Evolutionary conservation across 35 echinoderm and acorn worm species (phyloP).

Genomic region (Eucidaris tribuloides): DNA sequence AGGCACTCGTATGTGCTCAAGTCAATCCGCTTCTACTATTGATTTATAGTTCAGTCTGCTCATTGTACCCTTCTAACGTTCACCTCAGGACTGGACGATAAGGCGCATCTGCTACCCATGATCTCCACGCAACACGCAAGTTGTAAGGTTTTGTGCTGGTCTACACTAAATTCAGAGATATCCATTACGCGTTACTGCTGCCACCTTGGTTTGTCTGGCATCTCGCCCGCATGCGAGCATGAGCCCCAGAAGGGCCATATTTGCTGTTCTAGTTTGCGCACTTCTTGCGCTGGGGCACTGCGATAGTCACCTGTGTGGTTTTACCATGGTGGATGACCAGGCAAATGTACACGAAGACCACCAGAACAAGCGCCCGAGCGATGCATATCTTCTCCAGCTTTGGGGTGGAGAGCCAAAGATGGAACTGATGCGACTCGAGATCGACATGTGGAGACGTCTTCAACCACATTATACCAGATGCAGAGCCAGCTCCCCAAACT

Average conservation of each 20-base stretch:
- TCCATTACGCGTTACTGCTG: conserved; percentile 77
- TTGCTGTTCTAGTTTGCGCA: conserved; percentile 46
- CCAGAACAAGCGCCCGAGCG: conserved; percentile 46
- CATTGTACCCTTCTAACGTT: conserved; percentile 41
- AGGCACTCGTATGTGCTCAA: conserved; percentile 83
- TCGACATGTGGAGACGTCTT: conserved; percentile 35
- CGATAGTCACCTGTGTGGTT: conserved; percentile 64
- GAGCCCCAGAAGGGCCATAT: conserved; percentile 34
- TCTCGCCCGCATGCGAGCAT: conserved; percentile 38
- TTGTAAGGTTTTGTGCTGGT: conserved; percentile 64
- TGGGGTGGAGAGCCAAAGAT: conserved; percentile 18
- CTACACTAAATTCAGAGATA: conserved; percentile 71
- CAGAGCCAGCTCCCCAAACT: too few relatives aligned
- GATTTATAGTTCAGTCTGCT: conserved; percentile 71
- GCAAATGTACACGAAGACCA: conserved; percentile 78
- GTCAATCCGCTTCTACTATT: conserved; percentile 65
- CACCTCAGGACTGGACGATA: conserved; percentile 70
- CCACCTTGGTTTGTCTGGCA: conserved; percentile 2
- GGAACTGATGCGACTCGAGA: conserved; percentile 5
- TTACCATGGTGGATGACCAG: conserved; percentile 81
- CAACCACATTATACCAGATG: too few relatives aligned
- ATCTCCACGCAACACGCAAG: conserved; percentile 23
- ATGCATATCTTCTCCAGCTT: conserved; percentile 63
- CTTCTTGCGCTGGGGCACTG: conserved; percentile 65
- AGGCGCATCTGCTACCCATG: conserved; percentile 53